Conservation (phyloP, 2,113 vertebrate species). For the Oxyruncus cristatus region DNA sequence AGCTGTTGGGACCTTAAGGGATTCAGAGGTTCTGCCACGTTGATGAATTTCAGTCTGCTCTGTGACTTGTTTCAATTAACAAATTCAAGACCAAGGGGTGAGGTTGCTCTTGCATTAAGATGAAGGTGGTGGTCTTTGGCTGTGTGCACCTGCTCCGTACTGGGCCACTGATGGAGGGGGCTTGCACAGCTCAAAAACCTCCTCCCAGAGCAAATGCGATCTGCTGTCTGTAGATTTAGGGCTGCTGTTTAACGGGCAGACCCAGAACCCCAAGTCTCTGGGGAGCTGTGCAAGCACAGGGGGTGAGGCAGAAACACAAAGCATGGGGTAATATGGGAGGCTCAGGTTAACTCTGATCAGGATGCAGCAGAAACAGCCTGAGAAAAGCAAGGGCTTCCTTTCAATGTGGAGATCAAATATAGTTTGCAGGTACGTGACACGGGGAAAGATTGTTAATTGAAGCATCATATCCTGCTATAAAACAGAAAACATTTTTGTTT, state of each 20-base stretch:
- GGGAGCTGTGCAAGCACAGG: neutral
- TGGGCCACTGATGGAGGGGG: neutral
- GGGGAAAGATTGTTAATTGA: neutral
- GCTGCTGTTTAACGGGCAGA: neutral
- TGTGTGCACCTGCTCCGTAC: accelerated
- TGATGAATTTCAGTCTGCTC: neutral
- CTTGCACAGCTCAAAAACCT: neutral
- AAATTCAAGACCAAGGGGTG: neutral
- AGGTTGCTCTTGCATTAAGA: neutral
- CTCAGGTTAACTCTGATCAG: accelerated
- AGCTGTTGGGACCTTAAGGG: neutral
- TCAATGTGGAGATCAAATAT: neutral
- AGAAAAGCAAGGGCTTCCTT: neutral
- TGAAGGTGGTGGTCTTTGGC: neutral
- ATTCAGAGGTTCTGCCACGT: neutral
- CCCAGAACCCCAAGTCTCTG: accelerated
- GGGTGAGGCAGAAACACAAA: neutral
- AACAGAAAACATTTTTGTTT: neutral
- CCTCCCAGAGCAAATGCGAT: neutral
- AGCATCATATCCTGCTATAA: neutral
- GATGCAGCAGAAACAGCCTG: neutral
- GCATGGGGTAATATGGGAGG: accelerated
- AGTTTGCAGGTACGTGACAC: neutral
- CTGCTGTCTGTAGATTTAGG: neutral
- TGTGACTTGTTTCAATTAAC: neutral